Evolutionary conservation across 2,888 invertebrate genomes (phyloP).

Genomic region (Stenurella melanura): DNA sequence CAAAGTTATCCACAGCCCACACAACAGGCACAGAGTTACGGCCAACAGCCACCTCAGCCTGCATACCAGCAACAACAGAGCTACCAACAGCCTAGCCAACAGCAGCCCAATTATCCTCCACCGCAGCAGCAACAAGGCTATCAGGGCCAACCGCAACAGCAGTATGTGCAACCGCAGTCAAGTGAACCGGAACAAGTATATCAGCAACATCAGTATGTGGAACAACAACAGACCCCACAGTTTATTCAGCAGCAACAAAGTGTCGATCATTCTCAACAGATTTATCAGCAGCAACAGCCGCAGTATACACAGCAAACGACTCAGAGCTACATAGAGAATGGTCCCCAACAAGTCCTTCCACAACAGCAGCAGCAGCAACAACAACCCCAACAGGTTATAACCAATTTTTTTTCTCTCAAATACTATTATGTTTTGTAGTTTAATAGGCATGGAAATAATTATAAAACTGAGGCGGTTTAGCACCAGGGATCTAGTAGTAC

Average conservation of each 20-base stretch:
- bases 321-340: constrained; percentile 52
- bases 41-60: constrained; percentile 39
- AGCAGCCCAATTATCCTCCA: constrained; percentile 53
- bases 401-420: not conserved
- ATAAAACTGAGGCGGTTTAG: too few species aligned
- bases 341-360: constrained; percentile 67
- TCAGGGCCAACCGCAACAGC: constrained; percentile 61
- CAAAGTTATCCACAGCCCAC: constrained; percentile 36
- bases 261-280: constrained; percentile 46
- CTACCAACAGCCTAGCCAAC: constrained; percentile 60
- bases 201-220: constrained; percentile 52
- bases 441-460: too few species aligned
- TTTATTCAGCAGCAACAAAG: constrained; percentile 48
- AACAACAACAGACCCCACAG: constrained; percentile 56
- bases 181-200: constrained; percentile 43
- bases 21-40: constrained; percentile 27
- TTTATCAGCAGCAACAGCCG: constrained; percentile 49
- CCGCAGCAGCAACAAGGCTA: constrained; percentile 54
- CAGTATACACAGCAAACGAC: constrained; percentile 59
- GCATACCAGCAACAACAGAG: constrained; percentile 53
- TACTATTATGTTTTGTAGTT: too few species aligned
- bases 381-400: constrained; percentile 38
- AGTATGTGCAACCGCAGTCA: constrained; percentile 52
- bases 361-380: constrained; percentile 67
- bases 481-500: too few species aligned